Evolutionary conservation across 2,888 invertebrate genomes (phyloP).

Genomic region (Tuberolachnus salignus): DNA sequence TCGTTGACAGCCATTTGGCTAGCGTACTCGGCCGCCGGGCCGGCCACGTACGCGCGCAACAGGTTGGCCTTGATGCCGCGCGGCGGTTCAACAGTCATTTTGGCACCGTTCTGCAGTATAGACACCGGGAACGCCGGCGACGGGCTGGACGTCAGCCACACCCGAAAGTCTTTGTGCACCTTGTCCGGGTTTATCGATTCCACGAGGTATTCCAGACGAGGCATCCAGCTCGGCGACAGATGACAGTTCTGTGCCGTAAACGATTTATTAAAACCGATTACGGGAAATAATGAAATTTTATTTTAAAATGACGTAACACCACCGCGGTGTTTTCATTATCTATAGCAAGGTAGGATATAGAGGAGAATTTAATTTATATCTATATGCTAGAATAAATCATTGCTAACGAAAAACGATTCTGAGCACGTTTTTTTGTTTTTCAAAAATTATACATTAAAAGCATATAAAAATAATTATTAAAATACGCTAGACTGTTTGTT

Average conservation of each 20-base stretch:
- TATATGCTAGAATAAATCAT: too few species aligned
- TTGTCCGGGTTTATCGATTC: constrained; percentile 75
- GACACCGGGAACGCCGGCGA: constrained; percentile 88
- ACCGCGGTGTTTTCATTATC: too few species aligned
- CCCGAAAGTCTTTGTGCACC: constrained; percentile 87
- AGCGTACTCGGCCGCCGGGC: constrained; percentile 80
- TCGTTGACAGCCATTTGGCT: constrained; percentile 73
- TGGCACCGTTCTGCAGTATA: constrained; percentile 67
- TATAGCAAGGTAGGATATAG: too few species aligned
- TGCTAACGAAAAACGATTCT: too few species aligned
- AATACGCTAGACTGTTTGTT: too few species aligned
- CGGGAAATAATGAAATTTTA: too few species aligned
- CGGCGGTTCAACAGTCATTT: constrained; percentile 55
- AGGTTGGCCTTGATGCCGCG: constrained; percentile 79
- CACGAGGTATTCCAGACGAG: constrained; percentile 84
- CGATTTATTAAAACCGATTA: constrained; percentile 66
- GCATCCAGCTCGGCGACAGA: constrained; percentile 93
- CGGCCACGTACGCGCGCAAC: constrained; percentile 81
- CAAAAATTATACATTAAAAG: too few species aligned
- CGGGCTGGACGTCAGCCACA: constrained; percentile 94
- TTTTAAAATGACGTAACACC: too few species aligned
- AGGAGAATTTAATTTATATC: too few species aligned
- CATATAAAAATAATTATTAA: too few species aligned
- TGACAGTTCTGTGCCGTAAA: constrained; percentile 93
- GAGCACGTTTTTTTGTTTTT: too few species aligned